Base-by-base conservation (phyloP, 2,888 invertebrate species). In the Eupeodes latifasciatus region DNA sequence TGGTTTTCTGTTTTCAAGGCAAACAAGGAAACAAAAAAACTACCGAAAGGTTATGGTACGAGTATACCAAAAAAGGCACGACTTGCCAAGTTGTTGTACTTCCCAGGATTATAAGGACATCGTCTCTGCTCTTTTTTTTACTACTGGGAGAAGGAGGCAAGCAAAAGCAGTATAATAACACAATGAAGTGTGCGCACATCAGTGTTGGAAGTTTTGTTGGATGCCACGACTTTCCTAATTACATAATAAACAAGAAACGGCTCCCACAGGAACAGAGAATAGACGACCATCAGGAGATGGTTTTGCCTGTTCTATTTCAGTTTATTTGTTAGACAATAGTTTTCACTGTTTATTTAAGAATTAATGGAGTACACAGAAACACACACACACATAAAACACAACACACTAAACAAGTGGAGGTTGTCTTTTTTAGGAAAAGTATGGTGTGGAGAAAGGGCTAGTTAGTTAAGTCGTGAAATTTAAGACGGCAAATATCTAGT, bases 231-330 rank as follows among this genome's bases (percentile, higher is more conserved):
- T 79, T 69, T 84, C 87, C 80, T 87, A 87, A 87, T 87, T 84
- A 84, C 84, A 84, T 87, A 84, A 87, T 87, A 84, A 84, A 87
- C 84, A 87, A 84, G 80, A 80, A 84, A 79, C 76, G 76, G 57
- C 84, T 77, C 76, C 72, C 80, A 16, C 40, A 67, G 84, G 84
- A 80, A 80, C 55, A 40, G 16, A 40, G 47, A 49, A 34, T 36
- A 34, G 4, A 7, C 7, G 10, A 47, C 11, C 10, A 47, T 12
- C 1, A 34, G 14, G 67, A 53, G 6, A 53, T 51, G 67, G 10
- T 53, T 40, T 19, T 69, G 27, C 74, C 59, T 27, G 27, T 2
- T 62, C 61, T 66, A 51, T 64, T 74, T 71, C 71, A 27, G 61
- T 76, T 76, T 40, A 51, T 57, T 55, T 77, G 64, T 27, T 67